Evolutionary conservation across 2,888 invertebrate species (phyloP), one percentile per base, ranked within the genome.

Genomic region (Yponomeuta evonymella): DNA sequence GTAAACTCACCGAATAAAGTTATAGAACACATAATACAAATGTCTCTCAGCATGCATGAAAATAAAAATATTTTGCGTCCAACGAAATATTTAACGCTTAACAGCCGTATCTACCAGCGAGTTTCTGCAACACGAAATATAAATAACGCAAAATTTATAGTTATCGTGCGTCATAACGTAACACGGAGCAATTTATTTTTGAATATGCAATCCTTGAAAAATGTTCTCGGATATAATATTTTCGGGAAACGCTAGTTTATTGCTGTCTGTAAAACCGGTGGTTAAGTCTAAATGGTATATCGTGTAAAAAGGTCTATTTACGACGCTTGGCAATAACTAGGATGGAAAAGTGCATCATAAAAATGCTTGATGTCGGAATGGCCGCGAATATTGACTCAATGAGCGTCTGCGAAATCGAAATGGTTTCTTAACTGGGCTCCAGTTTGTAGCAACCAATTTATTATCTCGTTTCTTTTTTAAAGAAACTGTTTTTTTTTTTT

Each of bases 121-220:
- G 23, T 69, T 48, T 23, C 48, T 69, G 65, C 65, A 30, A 11
- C 33, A 58, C 23, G 15, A 65, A 33, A 30, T 29, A 65, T 65
- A 67, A 67, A 67, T 36, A 67, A 33, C 33, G 33, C n/a, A 12
- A 67, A 67, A 67, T 67, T 67, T 67, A 67, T 67, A 43, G 33
- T 67, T 67, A 67, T 67, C 43, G 67, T 67, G 43, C 43, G 67
- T 67, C 67, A 67, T 43, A 67, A 67, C 36, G 67, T 36, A 43
- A 67, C 51, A 43, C 33, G 43, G n/a, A 43, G 67, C 67, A 67
- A 67, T 43, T 67, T 43, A 67, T 67, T 33, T 67, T 67, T 67
- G 43, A 67, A 67, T 43, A n/a, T 33, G 33, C 36, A 67, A 67
- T 67, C 67, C 51, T 67, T 67, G 67, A 67, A 67, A 67, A 67